Conservation (phyloP, 2,888 invertebrate species). For the Nomada hirtipes region DNA sequence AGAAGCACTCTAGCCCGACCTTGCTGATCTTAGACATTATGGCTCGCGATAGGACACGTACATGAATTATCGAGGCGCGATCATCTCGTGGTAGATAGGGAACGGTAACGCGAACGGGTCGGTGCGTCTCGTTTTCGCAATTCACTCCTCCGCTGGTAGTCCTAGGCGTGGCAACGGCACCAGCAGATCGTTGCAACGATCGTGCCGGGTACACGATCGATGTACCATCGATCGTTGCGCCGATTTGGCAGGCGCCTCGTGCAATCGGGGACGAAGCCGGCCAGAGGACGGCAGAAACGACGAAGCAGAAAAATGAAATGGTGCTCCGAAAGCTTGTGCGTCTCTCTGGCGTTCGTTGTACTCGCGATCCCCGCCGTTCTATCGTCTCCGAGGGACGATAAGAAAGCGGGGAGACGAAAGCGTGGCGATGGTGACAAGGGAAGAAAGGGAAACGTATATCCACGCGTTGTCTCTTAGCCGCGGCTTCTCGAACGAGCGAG, state of each 20-base stretch:
- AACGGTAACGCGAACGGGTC: conserved; percentile 37
- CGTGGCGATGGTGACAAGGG: conserved; percentile 17
- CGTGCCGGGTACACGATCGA: neutral
- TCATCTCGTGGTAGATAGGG: conserved; percentile 49
- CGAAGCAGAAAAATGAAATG: conserved; percentile 32
- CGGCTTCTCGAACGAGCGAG: conserved; percentile 26
- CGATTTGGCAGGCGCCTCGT: neutral
- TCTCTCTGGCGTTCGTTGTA: conserved; percentile 56
- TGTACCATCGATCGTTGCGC: neutral
- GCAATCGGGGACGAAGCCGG: neutral
- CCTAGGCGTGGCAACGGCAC: neutral
- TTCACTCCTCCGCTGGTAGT: conserved; percentile 25
- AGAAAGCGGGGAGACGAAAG: conserved; percentile 7
- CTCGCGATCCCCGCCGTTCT: conserved; percentile 46
- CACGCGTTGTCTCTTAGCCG: conserved; percentile 17
- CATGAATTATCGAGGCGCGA: conserved; percentile 65
- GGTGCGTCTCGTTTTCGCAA: conserved; percentile 60
- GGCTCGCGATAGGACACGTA: conserved; percentile 73
- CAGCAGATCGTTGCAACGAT: neutral
- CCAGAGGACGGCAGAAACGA: neutral
- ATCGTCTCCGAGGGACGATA: conserved; percentile 17
- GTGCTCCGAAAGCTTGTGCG: conserved; percentile 64
- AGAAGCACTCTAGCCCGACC: conserved; percentile 70
- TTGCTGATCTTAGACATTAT: conserved; percentile 76
- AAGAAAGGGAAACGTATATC: conserved; percentile 23